phyloP scores from a whole-genome alignment of 2,113 vertebrate species.

The chimpanzee (Pan troglodytes) region NHGRI_mPanTro3-v2.1_pri NC_072409.2:97997001-97997500 shows the following conservation, averaged over 20 bases:
- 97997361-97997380: background rate
- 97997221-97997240: background rate
- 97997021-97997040: background rate
- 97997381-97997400: background rate
- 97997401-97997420: background rate
- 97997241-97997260: background rate
- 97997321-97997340: background rate
- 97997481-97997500: conserved; percentile 20
- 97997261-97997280: background rate
- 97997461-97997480: background rate
- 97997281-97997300: background rate
- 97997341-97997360: background rate
- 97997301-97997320: background rate
- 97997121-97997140: background rate
- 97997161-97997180: conserved; percentile 15
- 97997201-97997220: background rate
- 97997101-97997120: background rate
- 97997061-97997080: background rate
- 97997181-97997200: background rate
- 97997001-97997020: background rate
- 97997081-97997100: background rate
- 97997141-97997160: conserved; percentile 5
- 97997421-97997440: conserved; percentile 51
- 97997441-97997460: background rate
- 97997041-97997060: background rate